A percentile compares a stretch with the other conserved stretches of the same genome.
phyloP scores from a whole-genome alignment of 2,113 vertebrate genomes.

The Melospiza melodia region DNA sequence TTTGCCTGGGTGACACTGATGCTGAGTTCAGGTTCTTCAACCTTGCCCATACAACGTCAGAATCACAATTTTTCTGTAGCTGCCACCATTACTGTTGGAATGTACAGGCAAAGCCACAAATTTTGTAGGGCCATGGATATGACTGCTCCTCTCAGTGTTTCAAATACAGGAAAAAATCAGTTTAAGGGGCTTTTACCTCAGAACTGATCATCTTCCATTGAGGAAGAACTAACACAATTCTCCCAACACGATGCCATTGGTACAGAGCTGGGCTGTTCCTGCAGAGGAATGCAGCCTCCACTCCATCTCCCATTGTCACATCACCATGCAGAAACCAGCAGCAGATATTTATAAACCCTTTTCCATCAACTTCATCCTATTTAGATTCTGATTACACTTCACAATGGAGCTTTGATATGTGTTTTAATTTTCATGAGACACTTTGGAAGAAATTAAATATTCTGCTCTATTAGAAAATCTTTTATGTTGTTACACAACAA shows the following conservation, averaged over 20 bases:
- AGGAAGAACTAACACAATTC: background rate
- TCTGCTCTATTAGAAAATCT: background rate
- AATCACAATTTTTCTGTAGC: background rate
- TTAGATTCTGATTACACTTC: background rate
- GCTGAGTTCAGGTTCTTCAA: background rate
- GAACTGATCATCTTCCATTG: background rate
- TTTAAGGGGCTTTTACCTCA: background rate
- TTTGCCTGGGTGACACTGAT: background rate
- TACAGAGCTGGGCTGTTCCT: background rate
- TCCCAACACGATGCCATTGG: fast-evolving
- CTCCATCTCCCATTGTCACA: background rate
- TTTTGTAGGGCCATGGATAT: background rate
- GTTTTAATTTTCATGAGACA: background rate
- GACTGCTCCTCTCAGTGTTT: background rate
- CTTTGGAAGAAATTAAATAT: background rate
- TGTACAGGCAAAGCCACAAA: background rate
- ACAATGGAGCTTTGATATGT: background rate
- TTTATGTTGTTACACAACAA: background rate
- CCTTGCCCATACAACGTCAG: background rate
- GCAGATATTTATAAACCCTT: background rate
- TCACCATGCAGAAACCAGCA: background rate
- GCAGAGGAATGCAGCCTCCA: background rate
- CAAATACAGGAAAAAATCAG: background rate
- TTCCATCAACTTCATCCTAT: background rate
- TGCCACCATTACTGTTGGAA: background rate